Base-by-base conservation (phyloP, 2,113 vertebrate species). In the Indri indri region DNA sequence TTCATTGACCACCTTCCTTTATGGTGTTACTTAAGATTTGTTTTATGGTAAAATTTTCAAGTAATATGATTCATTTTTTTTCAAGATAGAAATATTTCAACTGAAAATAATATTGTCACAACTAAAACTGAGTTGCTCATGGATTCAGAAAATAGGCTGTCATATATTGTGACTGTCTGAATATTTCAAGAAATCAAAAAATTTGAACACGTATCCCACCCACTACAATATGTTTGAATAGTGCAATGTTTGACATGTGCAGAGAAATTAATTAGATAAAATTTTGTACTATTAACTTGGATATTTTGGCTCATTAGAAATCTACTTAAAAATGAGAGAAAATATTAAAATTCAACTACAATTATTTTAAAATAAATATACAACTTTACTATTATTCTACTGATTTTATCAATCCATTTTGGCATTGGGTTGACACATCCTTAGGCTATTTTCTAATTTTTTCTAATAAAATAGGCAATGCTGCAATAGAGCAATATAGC, bases 331-430 rank as follows among this genome's bases (percentile, higher is more conserved):
- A 90, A 91, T 61, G 2, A 81, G 14, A 95, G 8, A 82, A 95
- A 81, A 92, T 57, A 65, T 77, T 79, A 94, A 91, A 90, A 94
- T 92, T 84, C 32, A 80, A 84, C 1, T 47, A 9, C 20, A 59
- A 63, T 86, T 90, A 86, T 91, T 94, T 85, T 50, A 65, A 89
- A 82, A 45, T 54, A 85, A 88, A 12, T 13, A 42, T 22, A 63
- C 10, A 94, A 34, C 34, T 81, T 93, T 14, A 11, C 30, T 79
- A 5, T 88, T 92, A 70, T 96, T 37, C 32, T 40, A 50, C 37
- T n/a, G 71, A 90, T 71, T 95, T 91, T 94, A 74, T 92, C 52
- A 94, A 68, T 94, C 86, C 96, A 81, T 95, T 97, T 94, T 97
- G 92, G 92, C 90, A 95, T 54, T 82, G 30, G 34, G 3, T 95